Percentiles rank a stretch among this genome's conserved stretches.
phyloP scores from a whole-genome alignment of 2,888 invertebrate species.

The Yponomeuta malinellus region DNA sequence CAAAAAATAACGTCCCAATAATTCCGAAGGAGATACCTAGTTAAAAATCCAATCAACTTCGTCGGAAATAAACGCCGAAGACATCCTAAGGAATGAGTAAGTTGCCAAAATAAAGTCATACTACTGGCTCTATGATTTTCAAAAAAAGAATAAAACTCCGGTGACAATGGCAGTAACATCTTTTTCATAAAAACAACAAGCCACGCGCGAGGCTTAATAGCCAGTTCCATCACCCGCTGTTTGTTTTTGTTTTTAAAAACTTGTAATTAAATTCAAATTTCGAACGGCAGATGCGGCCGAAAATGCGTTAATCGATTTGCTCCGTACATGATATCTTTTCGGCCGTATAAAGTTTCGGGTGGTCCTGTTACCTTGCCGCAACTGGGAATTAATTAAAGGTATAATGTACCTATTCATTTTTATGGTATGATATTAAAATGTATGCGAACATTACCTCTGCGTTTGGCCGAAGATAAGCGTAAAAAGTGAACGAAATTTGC shows the following conservation, averaged over 20 bases:
- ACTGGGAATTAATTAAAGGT: not conserved
- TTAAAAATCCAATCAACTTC: too few species aligned
- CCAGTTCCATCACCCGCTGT: conserved; percentile 23
- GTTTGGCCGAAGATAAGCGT: too few species aligned
- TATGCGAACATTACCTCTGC: too few species aligned
- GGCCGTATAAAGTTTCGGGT: conserved; percentile 13
- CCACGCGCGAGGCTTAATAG: conserved; percentile 17
- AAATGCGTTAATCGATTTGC: conserved; percentile 46
- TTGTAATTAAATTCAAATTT: conserved; percentile 67
- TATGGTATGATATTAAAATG: too few species aligned
- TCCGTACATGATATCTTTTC: conserved; percentile 12
- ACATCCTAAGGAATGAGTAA: too few species aligned
- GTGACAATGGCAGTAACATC: not conserved
- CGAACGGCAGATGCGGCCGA: conserved; percentile 63
- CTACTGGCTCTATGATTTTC: not conserved
- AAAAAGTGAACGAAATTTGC: too few species aligned
- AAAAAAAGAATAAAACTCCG: not conserved
- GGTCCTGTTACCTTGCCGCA: conserved; percentile 13
- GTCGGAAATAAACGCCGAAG: too few species aligned
- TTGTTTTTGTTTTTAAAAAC: conserved; percentile 37
- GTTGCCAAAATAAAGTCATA: too few species aligned
- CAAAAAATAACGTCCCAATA: too few species aligned
- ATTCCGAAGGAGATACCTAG: too few species aligned
- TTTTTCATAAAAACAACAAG: not conserved
- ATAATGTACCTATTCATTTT: not conserved